Percentiles rank a stretch among this genome's conserved stretches.
These are phyloP conservation scores for Pteronura brasiliensis DNA, from an alignment of 2,113 vertebrate species.

Conservation along the genomic window DNA sequence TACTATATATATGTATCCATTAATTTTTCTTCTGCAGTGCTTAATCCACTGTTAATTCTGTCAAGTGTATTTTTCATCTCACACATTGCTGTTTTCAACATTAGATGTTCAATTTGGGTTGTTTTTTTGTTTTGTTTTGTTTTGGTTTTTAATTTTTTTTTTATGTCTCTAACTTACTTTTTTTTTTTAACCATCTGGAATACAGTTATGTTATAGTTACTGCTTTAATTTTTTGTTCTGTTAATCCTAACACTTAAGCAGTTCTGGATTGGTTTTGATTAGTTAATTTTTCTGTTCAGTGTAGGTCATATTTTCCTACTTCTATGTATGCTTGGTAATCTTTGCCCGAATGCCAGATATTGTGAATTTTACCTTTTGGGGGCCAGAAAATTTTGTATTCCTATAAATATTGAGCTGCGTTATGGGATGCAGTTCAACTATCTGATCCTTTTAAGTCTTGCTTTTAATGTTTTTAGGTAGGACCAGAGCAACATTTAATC, in stretches of 20 bases:
- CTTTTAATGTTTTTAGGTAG: not conserved
- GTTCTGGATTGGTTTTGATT: slow-evolving; percentile 31
- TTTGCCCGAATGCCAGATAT: not conserved
- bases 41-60: not conserved
- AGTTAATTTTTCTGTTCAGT: not conserved
- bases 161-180: not conserved
- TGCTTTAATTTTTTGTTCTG: slow-evolving; percentile 24
- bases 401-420: not conserved
- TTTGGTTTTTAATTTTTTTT: not conserved
- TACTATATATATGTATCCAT: not conserved
- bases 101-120: not conserved
- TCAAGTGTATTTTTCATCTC: not conserved
- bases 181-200: slow-evolving; percentile 23
- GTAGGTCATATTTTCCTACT: not conserved
- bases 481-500: not conserved
- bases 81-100: not conserved
- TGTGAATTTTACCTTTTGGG: not conserved
- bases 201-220: not conserved
- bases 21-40: not conserved
- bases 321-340: not conserved
- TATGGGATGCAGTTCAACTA: not conserved
- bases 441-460: not conserved
- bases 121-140: not conserved
- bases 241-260: slow-evolving; percentile 5
- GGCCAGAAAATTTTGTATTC: not conserved